Percentiles rank a stretch among this genome's conserved stretches.
Evolutionary conservation across 2,888 invertebrate species (phyloP).

Genomic region (Himalopsyche kuldschensis): DNA sequence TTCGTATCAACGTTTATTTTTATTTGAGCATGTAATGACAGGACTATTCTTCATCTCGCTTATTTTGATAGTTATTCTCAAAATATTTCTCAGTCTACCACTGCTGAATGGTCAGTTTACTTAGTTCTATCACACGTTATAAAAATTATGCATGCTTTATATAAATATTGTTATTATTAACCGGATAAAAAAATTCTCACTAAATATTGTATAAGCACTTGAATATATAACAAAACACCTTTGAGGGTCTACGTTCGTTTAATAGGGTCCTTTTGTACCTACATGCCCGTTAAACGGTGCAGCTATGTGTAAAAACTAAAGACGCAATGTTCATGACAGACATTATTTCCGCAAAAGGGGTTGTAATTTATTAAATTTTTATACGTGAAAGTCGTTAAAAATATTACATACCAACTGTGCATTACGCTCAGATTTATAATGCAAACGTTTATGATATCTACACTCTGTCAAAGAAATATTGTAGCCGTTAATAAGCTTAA

Average conservation of each 20-base stretch:
- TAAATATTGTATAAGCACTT: neutral
- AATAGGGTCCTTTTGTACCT: neutral
- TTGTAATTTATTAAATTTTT: slow-evolving; percentile 30
- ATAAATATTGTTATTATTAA: no score
- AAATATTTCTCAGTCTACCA: no score
- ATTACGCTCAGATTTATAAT: neutral
- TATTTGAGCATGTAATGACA: no score
- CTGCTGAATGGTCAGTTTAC: no score
- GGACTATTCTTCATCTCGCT: no score
- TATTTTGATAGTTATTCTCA: no score
- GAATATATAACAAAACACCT: neutral
- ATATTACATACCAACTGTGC: neutral
- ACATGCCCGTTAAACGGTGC: neutral
- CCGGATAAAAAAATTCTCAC: no score
- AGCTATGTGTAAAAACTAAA: slow-evolving; percentile 31
- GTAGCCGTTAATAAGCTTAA: no score
- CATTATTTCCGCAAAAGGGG: slow-evolving; percentile 24
- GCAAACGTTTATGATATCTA: neutral
- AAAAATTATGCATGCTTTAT: no score
- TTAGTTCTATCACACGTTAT: no score
- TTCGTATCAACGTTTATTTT: no score
- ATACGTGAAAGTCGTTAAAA: slow-evolving; percentile 22
- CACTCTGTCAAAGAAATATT: neutral
- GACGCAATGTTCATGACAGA: slow-evolving; percentile 29
- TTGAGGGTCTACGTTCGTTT: neutral